Base-by-base conservation (phyloP, 2,888 invertebrate species). In the Coleophora deauratella region DNA sequence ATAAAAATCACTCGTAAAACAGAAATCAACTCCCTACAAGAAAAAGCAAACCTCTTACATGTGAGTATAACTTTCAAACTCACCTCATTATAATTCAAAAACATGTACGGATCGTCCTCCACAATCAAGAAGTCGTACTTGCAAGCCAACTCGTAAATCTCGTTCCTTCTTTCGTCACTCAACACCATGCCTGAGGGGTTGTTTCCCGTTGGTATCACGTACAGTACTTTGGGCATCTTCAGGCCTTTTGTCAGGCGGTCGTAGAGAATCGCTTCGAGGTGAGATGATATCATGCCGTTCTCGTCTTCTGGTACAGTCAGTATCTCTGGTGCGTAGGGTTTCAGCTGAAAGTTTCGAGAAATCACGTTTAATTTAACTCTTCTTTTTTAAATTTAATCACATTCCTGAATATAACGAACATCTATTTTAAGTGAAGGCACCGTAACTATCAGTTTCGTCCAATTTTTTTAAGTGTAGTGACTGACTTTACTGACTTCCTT, bases 41-140 rank as follows among this genome's bases (percentile, higher is more conserved):
- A n/a, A n/a, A n/a, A n/a, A n/a, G n/a, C n/a, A n/a, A n/a, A n/a
- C n/a, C n/a, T n/a, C n/a, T n/a, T n/a, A n/a, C n/a, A n/a, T n/a
- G n/a, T n/a, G n/a, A n/a, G n/a, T n/a, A n/a, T n/a, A n/a, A n/a
- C n/a, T n/a, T n/a, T n/a, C n/a, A 10, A 35, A 61, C 77, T 76
- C 47, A 89, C 90, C 45, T 89, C 87, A 50, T 87, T 75, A 67
- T 91, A 95, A 65, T 92, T 91, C 59, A 95, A 75, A 62, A 91
- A 94, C 73, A 90, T 92, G 59, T 94, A 95, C 0, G 95, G 93
- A 69, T 94, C 94, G 58, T 95, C 95, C 64, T 95, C 95, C 7
- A 95, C 58, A 40, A 95, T 93, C 8, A 95, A 59, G 30, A 95
- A 88, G 72, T 94, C 90, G 66, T 91, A 93, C 64, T 89, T 86